These are phyloP conservation scores for Koerneria pararmatus DNA, from an alignment of 2,888 invertebrate species.

Conservation along the genomic window DNA sequence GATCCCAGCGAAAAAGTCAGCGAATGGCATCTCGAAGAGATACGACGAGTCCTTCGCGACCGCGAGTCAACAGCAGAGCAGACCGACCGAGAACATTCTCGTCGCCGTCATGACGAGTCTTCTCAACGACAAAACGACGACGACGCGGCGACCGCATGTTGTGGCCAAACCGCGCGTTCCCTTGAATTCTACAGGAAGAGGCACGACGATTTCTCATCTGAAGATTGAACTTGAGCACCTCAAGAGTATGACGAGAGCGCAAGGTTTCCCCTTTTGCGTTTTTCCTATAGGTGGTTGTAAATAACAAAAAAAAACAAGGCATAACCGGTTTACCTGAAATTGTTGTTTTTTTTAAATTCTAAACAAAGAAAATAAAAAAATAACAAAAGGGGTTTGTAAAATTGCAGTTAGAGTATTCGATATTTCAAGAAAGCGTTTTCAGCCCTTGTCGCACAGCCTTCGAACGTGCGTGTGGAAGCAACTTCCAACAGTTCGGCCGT, in stretches of 20 bases:
- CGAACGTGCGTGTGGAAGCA: conserved; percentile 54
- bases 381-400: no score
- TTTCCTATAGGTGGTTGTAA: no score
- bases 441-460: conserved; percentile 57
- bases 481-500: conserved; percentile 54
- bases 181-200: conserved; percentile 5
- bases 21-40: conserved; percentile 22
- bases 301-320: no score
- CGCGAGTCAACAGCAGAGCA: not conserved
- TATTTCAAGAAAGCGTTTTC: conserved; percentile 39
- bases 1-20: not conserved
- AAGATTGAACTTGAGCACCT: not conserved
- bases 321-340: no score
- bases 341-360: no score
- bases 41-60: conserved; percentile 2
- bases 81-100: conserved; percentile 12
- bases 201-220: not conserved
- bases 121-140: not conserved
- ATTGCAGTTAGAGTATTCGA: not conserved
- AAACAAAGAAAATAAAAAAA: no score
- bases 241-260: not conserved
- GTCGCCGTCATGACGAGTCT: conserved; percentile 20
- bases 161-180: no score
- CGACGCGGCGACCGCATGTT: not conserved
- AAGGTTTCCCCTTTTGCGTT: no score